Base-by-base conservation (phyloP, 2,888 invertebrate genomes). In the Tenthredo mesomela region DNA sequence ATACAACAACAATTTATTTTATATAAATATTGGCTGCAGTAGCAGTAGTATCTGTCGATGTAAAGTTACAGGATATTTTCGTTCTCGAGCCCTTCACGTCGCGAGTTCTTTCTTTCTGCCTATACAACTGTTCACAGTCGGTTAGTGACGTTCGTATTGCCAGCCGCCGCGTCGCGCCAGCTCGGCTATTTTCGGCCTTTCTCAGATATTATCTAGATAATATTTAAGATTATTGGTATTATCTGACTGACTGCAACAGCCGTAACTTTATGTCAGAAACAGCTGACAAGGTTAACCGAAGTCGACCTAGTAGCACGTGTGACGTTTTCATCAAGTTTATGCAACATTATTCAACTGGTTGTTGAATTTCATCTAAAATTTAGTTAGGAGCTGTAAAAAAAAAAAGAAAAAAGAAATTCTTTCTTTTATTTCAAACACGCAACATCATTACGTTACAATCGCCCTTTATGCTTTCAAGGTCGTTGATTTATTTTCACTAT, bases 141-240 rank as follows among this genome's bases (percentile, higher is more conserved):
- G 77, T 47, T 33, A 25, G 80, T 82, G 82, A 67, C 67, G 82
- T 50, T 33, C 29, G 82, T 47, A 43, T 47, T 87, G 87, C 86
- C 87, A 88, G 87, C 88, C 87, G 86, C 86, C 65, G 70, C 40
- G 86, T 86, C 58, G 70, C 40, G 86, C 86, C 58, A 65, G 25
- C 70, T 29, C 33, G 25, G 50, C 37, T 58, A 58, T 37, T 50
- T 70, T 78, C 10, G 61, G 50, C n/a, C 10, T 47, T 12, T 43
- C 58, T 73, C 87, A 85, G 87, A 86, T 40, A 82, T 85, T 58
- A 67, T 70, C 80, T 70, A 82, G 67, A 82, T 82, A 43, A 65
- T 67, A 82, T 61, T 77, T 3, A 21, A 80, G 80, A 80, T 80
- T 10, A 40, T 61, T 21, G 9, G 12, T 33, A n/a, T 70, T 70